Percentiles rank a stretch among this genome's conserved stretches.
These are phyloP conservation scores for Cranoglanis bouderius DNA, from an alignment of 2,113 vertebrate genomes.

Conservation along the genomic window DNA sequence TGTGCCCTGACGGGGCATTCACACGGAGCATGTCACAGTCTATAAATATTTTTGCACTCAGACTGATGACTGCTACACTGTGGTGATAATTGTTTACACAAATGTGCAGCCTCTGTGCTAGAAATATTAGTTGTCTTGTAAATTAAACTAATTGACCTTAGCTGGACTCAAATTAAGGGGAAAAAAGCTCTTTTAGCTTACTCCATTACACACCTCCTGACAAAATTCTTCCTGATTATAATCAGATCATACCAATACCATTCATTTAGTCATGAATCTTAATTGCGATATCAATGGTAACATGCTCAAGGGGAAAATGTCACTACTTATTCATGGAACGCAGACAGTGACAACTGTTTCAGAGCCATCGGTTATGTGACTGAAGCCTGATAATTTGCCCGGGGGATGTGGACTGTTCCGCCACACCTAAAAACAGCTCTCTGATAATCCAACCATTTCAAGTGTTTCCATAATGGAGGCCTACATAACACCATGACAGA, in stretches of 20 bases:
- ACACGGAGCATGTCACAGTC: neutral
- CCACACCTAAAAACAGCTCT: constrained; percentile 69
- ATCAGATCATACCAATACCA: neutral
- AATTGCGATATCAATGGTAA: constrained; percentile 26
- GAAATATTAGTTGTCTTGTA: constrained; percentile 7
- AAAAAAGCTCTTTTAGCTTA: constrained; percentile 11
- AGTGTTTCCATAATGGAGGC: constrained; percentile 67
- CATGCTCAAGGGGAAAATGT: constrained; percentile 58
- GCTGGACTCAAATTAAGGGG: neutral
- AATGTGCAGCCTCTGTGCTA: constrained; percentile 11
- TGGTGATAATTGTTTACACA: constrained; percentile 33
- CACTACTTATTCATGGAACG: constrained; percentile 58
- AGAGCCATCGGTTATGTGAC: constrained; percentile 57
- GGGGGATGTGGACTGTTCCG: constrained; percentile 68
- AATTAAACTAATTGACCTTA: neutral
- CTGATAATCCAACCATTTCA: constrained; percentile 75
- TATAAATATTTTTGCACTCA: constrained; percentile 29
- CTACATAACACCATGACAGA: constrained; percentile 52
- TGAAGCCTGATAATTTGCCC: constrained; percentile 73
- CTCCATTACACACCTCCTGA: neutral
- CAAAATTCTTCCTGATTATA: constrained; percentile 3
- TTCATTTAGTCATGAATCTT: neutral
- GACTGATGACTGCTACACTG: constrained; percentile 17
- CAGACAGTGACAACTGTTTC: constrained; percentile 55
- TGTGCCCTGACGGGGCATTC: neutral